Base-by-base conservation (phyloP, 2,113 vertebrate genomes). In the Chauna torquata region DNA sequence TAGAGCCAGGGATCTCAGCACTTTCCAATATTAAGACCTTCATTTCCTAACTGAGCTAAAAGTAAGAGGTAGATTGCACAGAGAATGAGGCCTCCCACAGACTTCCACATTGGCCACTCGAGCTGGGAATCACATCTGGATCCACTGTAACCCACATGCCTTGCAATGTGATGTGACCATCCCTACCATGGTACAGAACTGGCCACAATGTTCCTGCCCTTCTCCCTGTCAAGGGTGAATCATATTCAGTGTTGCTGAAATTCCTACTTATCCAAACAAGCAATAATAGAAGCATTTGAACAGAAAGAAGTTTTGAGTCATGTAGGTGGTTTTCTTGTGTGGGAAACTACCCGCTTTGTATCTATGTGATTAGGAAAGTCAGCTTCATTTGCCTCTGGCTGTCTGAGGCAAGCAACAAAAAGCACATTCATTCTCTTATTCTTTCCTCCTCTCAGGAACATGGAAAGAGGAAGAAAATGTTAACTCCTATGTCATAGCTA, bases 281-380 rank as follows among this genome's bases (percentile, higher is more conserved):
- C 64, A 94, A 68, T 82, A 96, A 94, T 82, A 83, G 86, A 92
- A 90, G 58, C 86, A 87, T 74, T 86, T 88, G 92, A 95, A 88
- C 50, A 82, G 87, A 95, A 87, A 82, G 82, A n/a, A 78, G 23
- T 83, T 86, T 96, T 97, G 95, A 88, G 70, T 97, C 95, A 97
- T 95, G 80, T 83, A 96, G 83, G 80, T 81, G 24, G 94, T 90
- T 96, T 97, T 94, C 94, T 94, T 94, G 40, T 97, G 97, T 97
- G 95, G 97, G 91, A 98, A 97, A 97, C 71, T 95, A 93, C 72
- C 79, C 36, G 0, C 66, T 96, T 94, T 82, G 88, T 97, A 95
- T 98, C 96, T 94, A 61, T 89, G 93, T 62, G 97, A 96, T 96
- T 94, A 95, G 94, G 95, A 97, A 97, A 93, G 80, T 79, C 76